phyloP scores from a whole-genome alignment of 2,888 invertebrate species.

The Orchesella flavescens region DNA sequence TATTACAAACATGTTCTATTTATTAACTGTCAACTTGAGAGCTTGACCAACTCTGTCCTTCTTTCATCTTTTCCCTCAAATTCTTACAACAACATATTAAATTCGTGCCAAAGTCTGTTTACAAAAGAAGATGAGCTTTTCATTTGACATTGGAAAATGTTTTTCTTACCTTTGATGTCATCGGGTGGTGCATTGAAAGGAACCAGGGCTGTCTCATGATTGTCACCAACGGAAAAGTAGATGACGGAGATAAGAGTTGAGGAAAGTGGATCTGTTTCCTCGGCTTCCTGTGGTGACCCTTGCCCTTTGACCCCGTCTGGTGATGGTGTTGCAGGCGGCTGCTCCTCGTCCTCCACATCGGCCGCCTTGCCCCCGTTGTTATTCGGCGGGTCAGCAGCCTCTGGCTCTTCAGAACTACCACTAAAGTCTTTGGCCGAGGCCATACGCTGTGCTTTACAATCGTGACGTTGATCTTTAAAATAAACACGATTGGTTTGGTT shows the following conservation, averaged over 20 bases:
- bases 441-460: constrained; percentile 64
- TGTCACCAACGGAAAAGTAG: constrained; percentile 67
- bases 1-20: no score
- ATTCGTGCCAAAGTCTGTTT: no score
- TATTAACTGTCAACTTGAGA: no score
- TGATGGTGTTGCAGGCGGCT: constrained; percentile 8
- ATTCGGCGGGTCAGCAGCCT: constrained; percentile 52
- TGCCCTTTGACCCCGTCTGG: constrained; percentile 22
- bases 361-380: constrained; percentile 41
- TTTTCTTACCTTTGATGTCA: constrained; percentile 71
- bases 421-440: constrained; percentile 65
- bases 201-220: constrained; percentile 71
- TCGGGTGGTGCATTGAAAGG: constrained; percentile 70
- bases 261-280: constrained; percentile 13
- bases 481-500: neutral
- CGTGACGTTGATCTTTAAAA: constrained; percentile 29
- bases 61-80: no score
- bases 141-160: neutral
- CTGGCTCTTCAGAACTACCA: constrained; percentile 55
- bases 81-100: no score
- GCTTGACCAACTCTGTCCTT: no score
- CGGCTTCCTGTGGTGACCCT: constrained; percentile 34
- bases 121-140: neutral
- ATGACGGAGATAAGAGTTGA: constrained; percentile 61
- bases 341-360: constrained; percentile 17